Base-by-base conservation (phyloP, 2,113 vertebrate genomes). In the Megaceryle torquata region DNA sequence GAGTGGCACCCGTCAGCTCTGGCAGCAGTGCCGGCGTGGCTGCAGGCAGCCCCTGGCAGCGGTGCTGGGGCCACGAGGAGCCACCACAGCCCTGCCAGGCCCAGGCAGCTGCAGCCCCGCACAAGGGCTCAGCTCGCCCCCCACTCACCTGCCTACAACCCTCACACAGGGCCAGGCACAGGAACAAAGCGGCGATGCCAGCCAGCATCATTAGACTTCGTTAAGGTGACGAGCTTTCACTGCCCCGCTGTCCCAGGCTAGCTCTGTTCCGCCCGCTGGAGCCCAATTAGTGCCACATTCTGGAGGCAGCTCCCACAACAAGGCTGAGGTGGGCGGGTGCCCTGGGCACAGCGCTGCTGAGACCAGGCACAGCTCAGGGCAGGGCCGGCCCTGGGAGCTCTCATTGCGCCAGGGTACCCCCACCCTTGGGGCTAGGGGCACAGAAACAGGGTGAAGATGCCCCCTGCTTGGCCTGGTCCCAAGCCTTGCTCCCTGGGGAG, bases 191-290 rank as follows among this genome's bases (percentile, higher is more conserved):
- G 6, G 39, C 3, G 2, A 26, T 74, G 91, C 83, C 95, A 93
- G 89, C 41, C 22, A 82, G 56, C 92, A 95, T 96, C 95, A 79
- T 96, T 96, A 95, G 74, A 54, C 88, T 92, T 95, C 3, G 88
- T 93, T 95, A 96, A 80, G 95, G 86, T 93, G 93, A 95, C 5
- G 46, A 92, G 95, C 81, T 82, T 96, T 96, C 92, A 91, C 29
- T 59, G 22, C 48, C 59, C 61, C 33, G 57, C 92, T 54, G 22
- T 90, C 84, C 84, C 87, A 31, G 84, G 8, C 95, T 75, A 93
- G 84, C 91, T 60, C 51, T 22, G 48, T 41, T 88, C 79, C 22
- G 4, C 15, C 64, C 13, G 80, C 82, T 2, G 5, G 37, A 65
- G 81, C 81, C 93, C 96, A 96, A 96, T 97, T 96, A 95, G 90